Percentiles rank a stretch among this genome's conserved stretches.
Evolutionary conservation across 2,113 vertebrate species (phyloP).

Genomic region (Todiramphus chloris): DNA sequence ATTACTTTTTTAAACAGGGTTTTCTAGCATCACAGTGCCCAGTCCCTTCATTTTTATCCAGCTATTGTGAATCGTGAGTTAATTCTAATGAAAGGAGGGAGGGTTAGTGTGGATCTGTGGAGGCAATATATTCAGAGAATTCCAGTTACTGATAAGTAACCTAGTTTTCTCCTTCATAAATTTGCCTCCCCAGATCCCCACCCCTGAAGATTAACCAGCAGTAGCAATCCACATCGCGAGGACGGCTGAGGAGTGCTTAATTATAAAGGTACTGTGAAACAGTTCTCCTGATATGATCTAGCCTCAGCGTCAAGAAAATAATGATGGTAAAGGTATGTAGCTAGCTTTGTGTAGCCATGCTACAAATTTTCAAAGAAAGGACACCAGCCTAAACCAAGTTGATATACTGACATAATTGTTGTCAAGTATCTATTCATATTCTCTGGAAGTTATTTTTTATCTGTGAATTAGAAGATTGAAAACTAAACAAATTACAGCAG

Average conservation of each 20-base stretch:
- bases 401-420: constrained; percentile 2
- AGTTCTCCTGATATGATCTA: constrained; percentile 52
- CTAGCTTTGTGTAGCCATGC: constrained; percentile 11
- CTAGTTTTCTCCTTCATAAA: constrained; percentile 74
- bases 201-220: constrained; percentile 67
- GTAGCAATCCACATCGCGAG: constrained; percentile 67
- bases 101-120: constrained; percentile 72
- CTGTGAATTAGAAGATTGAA: not conserved
- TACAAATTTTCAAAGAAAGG: not conserved
- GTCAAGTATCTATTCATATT: not conserved
- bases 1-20: constrained; percentile 28
- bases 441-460: not conserved
- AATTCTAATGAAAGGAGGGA: constrained; percentile 49
- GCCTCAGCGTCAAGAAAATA: constrained; percentile 52
- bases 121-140: constrained; percentile 73
- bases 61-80: constrained; percentile 29
- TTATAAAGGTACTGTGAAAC: constrained; percentile 70
- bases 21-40: constrained; percentile 22
- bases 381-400: not conserved
- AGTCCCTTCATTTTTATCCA: constrained; percentile 37
- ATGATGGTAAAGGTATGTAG: constrained; percentile 58
- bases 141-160: constrained; percentile 72
- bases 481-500: not conserved
- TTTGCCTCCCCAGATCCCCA: constrained; percentile 72
- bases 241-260: constrained; percentile 69